Evolutionary conservation across 2,113 vertebrate genomes (phyloP).

Genomic region (Larimichthys crocea): DNA sequence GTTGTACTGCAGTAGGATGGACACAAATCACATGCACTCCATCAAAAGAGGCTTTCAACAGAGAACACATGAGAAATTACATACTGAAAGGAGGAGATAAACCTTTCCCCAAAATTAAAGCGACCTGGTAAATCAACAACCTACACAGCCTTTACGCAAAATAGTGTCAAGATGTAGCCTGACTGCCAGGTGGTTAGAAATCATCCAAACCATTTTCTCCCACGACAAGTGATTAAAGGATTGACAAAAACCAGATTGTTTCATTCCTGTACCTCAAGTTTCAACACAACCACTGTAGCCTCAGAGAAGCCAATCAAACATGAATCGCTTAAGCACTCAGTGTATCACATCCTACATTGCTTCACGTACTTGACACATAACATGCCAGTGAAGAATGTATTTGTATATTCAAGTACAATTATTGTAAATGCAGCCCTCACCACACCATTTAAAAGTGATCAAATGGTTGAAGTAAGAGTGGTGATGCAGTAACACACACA

Average conservation of each 20-base stretch:
- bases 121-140: neutral
- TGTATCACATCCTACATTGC: neutral
- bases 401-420: neutral
- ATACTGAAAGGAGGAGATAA: neutral
- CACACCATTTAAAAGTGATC: neutral
- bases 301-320: constrained; percentile 28
- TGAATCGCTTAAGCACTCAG: neutral
- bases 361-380: neutral
- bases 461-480: neutral
- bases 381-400: too few relatives aligned
- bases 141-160: constrained; percentile 25
- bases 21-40: constrained; percentile 53
- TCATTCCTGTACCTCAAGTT: constrained; percentile 23
- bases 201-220: constrained; percentile 31
- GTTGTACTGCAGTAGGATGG: constrained; percentile 19
- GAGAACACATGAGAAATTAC: constrained; percentile 33
- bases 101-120: neutral
- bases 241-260: constrained; percentile 41
- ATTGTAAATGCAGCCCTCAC: neutral
- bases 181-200: constrained; percentile 40
- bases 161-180: constrained; percentile 4
- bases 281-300: constrained; percentile 25
- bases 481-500: neutral
- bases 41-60: constrained; percentile 54
- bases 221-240: constrained; percentile 8